phyloP scores from a whole-genome alignment of 2,113 vertebrate species.

The Varanus komodoensis region DNA sequence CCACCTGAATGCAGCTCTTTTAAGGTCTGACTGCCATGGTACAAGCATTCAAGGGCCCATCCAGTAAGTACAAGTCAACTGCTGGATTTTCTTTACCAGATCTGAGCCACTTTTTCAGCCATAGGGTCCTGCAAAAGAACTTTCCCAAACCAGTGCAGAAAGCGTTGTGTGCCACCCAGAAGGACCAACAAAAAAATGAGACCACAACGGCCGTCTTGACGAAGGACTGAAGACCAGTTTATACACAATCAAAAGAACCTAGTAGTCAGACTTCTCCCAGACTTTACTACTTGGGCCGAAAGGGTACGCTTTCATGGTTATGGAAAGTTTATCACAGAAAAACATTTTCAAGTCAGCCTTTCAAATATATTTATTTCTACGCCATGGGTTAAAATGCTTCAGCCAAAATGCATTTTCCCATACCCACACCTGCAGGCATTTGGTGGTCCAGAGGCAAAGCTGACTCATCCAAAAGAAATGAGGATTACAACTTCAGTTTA shows the following conservation, averaged over 20 bases:
- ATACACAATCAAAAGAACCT: background rate
- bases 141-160: background rate
- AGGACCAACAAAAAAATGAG: background rate
- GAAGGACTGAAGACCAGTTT: background rate
- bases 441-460: background rate
- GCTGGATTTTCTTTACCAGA: background rate
- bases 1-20: background rate
- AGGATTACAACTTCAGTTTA: no score
- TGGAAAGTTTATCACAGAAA: background rate
- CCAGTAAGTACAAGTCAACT: background rate
- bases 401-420: background rate
- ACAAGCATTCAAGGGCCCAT: background rate
- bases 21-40: background rate
- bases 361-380: background rate
- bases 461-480: background rate
- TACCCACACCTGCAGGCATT: background rate
- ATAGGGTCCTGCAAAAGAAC: background rate
- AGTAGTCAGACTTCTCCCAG: background rate
- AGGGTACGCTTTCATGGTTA: no score
- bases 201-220: background rate
- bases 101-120: background rate
- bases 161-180: background rate
- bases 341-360: background rate
- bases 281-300: no score
- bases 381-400: background rate